Base-by-base conservation (phyloP, 1,140 invertebrate species). In the Zelostemma sp. region DNA sequence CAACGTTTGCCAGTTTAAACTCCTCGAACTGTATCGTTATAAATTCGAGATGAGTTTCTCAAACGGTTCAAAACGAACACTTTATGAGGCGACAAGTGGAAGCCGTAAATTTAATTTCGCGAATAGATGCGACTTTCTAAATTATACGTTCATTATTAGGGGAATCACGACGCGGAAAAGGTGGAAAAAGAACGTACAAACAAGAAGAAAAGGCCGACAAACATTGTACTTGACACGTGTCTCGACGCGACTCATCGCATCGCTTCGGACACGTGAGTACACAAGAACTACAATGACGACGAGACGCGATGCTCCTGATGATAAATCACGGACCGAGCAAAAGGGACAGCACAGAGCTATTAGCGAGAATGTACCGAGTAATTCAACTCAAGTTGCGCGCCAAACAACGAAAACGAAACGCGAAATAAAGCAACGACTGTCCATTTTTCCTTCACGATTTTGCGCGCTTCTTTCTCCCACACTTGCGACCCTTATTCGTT, bases 291-390 rank as follows among this genome's bases (percentile, higher is more conserved):
- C 46, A 48, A 48, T 48, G 46, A 48, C 16, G 16, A 46, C 46
- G 46, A 28, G 46, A 28, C 21, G 46, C 46, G 1, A 9, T 19
- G 46, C 21, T 48, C 14, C 46, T 48, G 21, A 12, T 48, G 46
- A 48, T 48, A 21, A 48, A 48, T 48, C 46, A 48, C 21, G 14
- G n/a, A 21, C 8, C 15, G 46, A 48, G 46, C 28, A 25, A n/a
- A 48, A 28, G 19, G 46, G 21, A 48, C 46, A 14, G 46, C 15
- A 8, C 12, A 41, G 40, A 12, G 14, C 8, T 41, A 41, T 41
- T 41, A 15, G 40, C 14, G 15, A 1, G 12, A 15, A 15, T 41
- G 40, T 41, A 41, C 40, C 40, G 14, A 41, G 40, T 15, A 41
- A 15, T 41, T 41, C 14, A 15, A 41, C 5, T 6, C n/a, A 15